A percentile compares a stretch with the other conserved stretches of the same genome.
These are phyloP conservation scores for Argynnis bischoffii DNA, from an alignment of 2,888 invertebrate species.

Conservation along the genomic window DNA sequence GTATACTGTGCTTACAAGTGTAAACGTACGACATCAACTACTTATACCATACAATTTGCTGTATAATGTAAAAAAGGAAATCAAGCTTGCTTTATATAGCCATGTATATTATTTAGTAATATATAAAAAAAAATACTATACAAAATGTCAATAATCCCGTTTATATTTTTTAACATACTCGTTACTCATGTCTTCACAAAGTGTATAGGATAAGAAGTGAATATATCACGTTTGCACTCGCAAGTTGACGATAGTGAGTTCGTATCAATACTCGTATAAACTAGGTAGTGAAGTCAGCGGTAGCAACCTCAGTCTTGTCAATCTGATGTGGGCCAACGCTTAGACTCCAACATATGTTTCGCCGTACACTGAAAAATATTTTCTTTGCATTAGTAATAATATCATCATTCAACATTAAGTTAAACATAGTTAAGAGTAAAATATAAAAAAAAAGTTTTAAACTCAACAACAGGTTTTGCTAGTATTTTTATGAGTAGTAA, in stretches of 20 bases:
- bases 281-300: constrained; percentile 69
- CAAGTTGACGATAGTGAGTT: constrained; percentile 43
- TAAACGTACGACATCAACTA: constrained; percentile 7
- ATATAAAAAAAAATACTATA: background rate
- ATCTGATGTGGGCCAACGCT: constrained; percentile 70
- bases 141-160: constrained; percentile 7
- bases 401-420: background rate
- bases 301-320: constrained; percentile 80
- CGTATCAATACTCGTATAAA: constrained; percentile 64
- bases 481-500: too few species aligned
- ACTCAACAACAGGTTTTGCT: too few species aligned
- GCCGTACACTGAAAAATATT: constrained; percentile 53
- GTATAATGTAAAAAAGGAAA: constrained; percentile 7
- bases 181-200: background rate
- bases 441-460: too few species aligned
- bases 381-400: constrained; percentile 21
- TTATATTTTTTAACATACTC: constrained; percentile 5
- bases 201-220: constrained; percentile 5
- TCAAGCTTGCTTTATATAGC: background rate
- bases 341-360: constrained; percentile 51
- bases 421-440: too few species aligned
- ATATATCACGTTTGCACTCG: constrained; percentile 9
- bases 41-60: constrained; percentile 5
- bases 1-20: constrained; percentile 44
- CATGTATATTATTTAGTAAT: constrained; percentile 6